A percentile compares a stretch with the other conserved stretches of the same genome.
phyloP scores from a whole-genome alignment of 2,113 vertebrate genomes.

The Amphiprion ocellaris region DNA sequence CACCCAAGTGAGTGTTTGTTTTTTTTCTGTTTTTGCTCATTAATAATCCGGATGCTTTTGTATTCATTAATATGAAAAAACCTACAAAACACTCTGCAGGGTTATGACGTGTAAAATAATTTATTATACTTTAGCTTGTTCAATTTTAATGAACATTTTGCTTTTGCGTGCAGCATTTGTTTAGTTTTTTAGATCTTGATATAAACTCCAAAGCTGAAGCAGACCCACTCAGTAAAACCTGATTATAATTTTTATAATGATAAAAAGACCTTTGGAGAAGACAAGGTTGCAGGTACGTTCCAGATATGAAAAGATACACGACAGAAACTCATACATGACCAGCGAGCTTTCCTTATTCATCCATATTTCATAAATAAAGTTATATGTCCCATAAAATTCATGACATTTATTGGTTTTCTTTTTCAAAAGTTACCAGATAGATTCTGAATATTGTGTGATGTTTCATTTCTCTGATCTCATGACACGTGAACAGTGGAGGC shows the following conservation, averaged over 20 bases:
- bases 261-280: too few species aligned
- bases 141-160: not conserved
- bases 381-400: not conserved
- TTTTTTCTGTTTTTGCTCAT: conserved; percentile 1
- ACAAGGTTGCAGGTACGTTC: not conserved
- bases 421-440: not conserved
- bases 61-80: not conserved
- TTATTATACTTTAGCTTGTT: not conserved
- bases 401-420: not conserved
- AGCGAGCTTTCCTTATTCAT: not conserved
- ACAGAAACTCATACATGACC: not conserved
- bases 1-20: not conserved
- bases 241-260: not conserved
- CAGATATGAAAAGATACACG: not conserved
- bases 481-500: not conserved
- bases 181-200: not conserved
- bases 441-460: not conserved
- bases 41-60: not conserved
- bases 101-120: too few species aligned
- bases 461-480: not conserved
- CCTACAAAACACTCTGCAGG: not conserved
- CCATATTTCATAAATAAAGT: conserved; percentile 36
- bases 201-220: not conserved
- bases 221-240: not conserved
- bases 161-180: not conserved